phyloP scores from a whole-genome alignment of 2,888 invertebrate species.

The Ornithoptera alexandrae region DNA sequence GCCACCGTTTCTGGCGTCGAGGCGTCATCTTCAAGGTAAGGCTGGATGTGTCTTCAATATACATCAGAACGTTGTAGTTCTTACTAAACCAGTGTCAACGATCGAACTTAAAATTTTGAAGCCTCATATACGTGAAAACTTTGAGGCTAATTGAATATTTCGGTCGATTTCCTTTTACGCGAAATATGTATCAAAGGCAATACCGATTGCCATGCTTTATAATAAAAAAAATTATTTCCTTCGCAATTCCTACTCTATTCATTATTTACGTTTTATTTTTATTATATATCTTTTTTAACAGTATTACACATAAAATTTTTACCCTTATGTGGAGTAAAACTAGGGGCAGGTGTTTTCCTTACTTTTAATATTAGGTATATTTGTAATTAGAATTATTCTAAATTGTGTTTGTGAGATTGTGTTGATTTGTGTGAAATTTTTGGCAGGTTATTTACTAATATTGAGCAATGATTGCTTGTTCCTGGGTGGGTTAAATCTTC shows the following conservation, averaged over 20 bases:
- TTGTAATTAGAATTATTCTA: no score
- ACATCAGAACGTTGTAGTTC: conserved; percentile 73
- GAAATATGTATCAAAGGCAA: conserved; percentile 18
- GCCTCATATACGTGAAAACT: conserved; percentile 2
- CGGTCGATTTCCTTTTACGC: conserved; percentile 9
- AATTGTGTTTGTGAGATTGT: conserved; percentile 17
- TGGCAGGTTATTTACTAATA: conserved; percentile 28
- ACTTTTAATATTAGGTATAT: no score
- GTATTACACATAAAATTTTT: no score
- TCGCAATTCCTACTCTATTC: conserved; percentile 18
- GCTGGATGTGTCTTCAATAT: conserved; percentile 78
- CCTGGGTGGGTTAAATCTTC: conserved; percentile 40
- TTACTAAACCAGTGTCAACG: conserved; percentile 33
- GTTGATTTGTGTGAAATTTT: conserved; percentile 26
- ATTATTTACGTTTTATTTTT: conserved; percentile 21
- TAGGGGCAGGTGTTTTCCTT: no score
- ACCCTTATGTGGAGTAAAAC: no score
- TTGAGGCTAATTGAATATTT: conserved; percentile 26
- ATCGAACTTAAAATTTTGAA: conserved; percentile 18
- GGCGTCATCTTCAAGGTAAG: conserved; percentile 78
- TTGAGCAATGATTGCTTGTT: conserved; percentile 34
- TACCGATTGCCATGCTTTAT: conserved; percentile 31
- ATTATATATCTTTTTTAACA: conserved; percentile 11
- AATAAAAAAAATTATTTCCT: conserved; percentile 3
- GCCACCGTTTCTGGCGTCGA: conserved; percentile 77